Conservation (phyloP, 1,140 invertebrate genomes). For the Lamellibrachia luymesi region DNA sequence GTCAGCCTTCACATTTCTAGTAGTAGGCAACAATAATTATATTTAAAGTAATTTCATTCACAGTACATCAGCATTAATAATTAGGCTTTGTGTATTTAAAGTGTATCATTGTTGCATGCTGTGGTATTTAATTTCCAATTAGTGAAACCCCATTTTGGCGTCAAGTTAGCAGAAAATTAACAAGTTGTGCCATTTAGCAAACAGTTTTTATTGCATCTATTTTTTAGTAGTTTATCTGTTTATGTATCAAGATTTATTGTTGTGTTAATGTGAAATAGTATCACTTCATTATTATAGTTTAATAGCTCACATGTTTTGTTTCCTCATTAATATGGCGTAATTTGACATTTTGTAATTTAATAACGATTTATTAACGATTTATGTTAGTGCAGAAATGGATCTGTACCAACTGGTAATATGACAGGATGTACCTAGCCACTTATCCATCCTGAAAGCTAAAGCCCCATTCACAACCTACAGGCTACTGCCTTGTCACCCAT, state of each 20-base stretch:
- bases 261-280: not conserved
- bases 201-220: not conserved
- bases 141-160: too few species aligned
- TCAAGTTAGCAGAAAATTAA: not conserved
- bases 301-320: not conserved
- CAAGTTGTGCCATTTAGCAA: not conserved
- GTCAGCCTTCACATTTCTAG: too few species aligned
- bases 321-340: not conserved
- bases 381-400: slow-evolving; percentile 1
- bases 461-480: not conserved
- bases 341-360: not conserved
- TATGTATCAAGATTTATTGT: not conserved
- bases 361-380: not conserved
- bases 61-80: too few species aligned
- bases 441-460: not conserved
- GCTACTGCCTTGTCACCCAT: not conserved
- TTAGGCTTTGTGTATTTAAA: too few species aligned
- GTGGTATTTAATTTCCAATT: too few species aligned
- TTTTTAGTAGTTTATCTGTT: not conserved
- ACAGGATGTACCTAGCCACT: not conserved
- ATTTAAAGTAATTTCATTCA: too few species aligned
- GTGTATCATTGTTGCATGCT: too few species aligned
- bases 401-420: not conserved
- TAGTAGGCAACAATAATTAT: too few species aligned
- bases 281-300: not conserved